Base-by-base conservation (phyloP, 2,888 invertebrate species). In the Xiphydria camelus region DNA sequence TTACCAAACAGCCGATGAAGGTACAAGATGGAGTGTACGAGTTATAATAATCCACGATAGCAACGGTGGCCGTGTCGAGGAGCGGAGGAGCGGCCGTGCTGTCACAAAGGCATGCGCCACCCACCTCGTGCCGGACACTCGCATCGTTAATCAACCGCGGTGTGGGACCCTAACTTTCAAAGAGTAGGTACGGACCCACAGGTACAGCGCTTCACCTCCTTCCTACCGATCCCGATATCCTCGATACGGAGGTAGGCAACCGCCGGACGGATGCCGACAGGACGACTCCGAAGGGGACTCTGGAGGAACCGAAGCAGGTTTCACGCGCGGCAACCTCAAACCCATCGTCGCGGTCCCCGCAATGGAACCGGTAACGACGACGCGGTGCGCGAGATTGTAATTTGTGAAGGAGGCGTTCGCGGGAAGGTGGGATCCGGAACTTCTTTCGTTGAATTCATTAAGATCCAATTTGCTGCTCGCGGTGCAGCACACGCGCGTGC, bases 51-150 rank as follows among this genome's bases (percentile, higher is more conserved):
- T 70, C 63, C 62, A 45, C 47, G 53, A 53, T 40, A 25, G 49
- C 41, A n/a, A 37, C 23, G 61, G 70, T 72, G 70, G 70, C 70
- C 64, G 68, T 71, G 71, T 70, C 61, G 68, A 65, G 66, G 62
- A 71, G 62, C 62, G 61, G 56, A 63, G 64, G 66, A 66, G 64
- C 68, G 68, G 68, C 62, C 66, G 61, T 62, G 62, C 74, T 75
- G 75, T 75, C 75, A 75, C 74, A 74, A 73, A 75, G 70, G 75
- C 75, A 75, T 75, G 75, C 70, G 74, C 75, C 75, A 75, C 75
- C 75, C 75, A 75, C 75, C 73, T 65, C 68, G 75, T 64, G 62
- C 68, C 62, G 68, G 65, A 63, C 65, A 62, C 63, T 67, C 62
- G 59, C 64, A 73, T 74, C 73, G 73, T 74, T 73, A 74, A 74